These are phyloP conservation scores for Neogobius melanostomus DNA, from an alignment of 2,113 vertebrate genomes.

Conservation along the genomic window DNA sequence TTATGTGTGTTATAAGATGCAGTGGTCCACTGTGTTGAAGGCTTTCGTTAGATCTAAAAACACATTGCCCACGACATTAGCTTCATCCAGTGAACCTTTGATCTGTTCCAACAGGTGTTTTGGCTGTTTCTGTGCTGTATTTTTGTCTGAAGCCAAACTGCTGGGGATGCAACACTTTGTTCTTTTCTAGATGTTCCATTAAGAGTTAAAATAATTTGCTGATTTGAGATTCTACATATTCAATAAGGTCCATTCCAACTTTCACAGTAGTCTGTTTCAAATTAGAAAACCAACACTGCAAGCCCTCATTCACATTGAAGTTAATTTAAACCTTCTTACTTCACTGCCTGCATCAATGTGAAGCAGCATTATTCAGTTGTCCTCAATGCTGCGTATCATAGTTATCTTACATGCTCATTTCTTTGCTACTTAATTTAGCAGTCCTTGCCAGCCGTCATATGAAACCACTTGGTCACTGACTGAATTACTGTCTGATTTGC, in stretches of 20 bases:
- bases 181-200: no score
- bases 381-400: slow-evolving; percentile 13
- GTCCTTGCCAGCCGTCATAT: slow-evolving; percentile 25
- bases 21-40: no score
- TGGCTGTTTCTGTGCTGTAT: no score
- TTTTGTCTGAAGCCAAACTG: no score
- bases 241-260: slow-evolving; percentile 27
- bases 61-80: no score
- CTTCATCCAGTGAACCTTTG: no score
- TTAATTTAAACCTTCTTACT: slow-evolving; percentile 8
- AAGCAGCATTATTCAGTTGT: slow-evolving; percentile 25
- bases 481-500: slow-evolving; percentile 51
- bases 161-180: no score
- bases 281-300: slow-evolving; percentile 25
- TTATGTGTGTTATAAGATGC: no score
- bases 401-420: slow-evolving; percentile 31
- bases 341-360: slow-evolving; percentile 25
- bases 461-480: slow-evolving; percentile 37
- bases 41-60: no score
- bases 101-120: no score
- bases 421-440: slow-evolving; percentile 40
- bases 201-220: slow-evolving; percentile 28
- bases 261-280: slow-evolving; percentile 27
- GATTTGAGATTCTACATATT: slow-evolving; percentile 38
- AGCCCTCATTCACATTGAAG: slow-evolving; percentile 27